Evolutionary conservation across 2,797 vertebrate species (phyloP).

Genomic region (Balearica regulorum): DNA sequence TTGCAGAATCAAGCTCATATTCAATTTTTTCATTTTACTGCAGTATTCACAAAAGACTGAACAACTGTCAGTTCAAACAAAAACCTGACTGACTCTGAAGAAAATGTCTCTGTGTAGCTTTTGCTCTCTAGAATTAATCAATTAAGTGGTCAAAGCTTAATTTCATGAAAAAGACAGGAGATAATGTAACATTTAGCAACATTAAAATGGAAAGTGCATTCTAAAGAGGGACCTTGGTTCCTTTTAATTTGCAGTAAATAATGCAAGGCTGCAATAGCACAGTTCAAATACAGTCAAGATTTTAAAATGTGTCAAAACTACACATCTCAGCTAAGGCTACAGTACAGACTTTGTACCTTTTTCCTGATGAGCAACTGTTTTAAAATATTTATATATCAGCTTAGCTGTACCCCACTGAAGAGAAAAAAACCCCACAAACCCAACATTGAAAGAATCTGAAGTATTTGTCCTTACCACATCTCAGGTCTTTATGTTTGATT

Average conservation of each 20-base stretch:
- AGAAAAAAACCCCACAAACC: not conserved
- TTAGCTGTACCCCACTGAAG: not conserved
- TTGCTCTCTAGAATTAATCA: slow-evolving; percentile 46
- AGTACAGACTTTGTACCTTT: not conserved
- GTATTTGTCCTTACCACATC: not conserved
- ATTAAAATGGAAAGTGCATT: not conserved
- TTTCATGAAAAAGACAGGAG: not conserved
- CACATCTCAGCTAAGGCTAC: not conserved
- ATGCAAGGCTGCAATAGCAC: not conserved
- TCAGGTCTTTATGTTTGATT: not conserved
- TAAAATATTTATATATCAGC: slow-evolving; percentile 8
- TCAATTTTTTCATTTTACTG: not conserved
- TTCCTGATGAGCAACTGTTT: not conserved
- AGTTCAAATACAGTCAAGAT: not conserved
- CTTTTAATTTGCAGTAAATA: slow-evolving; percentile 33
- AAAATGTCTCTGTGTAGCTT: slow-evolving; percentile 6
- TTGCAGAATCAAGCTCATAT: not conserved
- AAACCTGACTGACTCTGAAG: not conserved
- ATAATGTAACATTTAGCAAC: slow-evolving; percentile 12
- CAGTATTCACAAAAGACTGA: slow-evolving; percentile 40
- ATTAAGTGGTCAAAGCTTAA: slow-evolving; percentile 45
- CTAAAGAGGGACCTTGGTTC: not conserved
- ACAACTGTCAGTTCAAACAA: slow-evolving; percentile 39
- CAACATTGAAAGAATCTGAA: not conserved
- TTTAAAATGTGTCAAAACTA: not conserved